Conservation (phyloP, 1,140 invertebrate species). For the Bombus huntii region DNA sequence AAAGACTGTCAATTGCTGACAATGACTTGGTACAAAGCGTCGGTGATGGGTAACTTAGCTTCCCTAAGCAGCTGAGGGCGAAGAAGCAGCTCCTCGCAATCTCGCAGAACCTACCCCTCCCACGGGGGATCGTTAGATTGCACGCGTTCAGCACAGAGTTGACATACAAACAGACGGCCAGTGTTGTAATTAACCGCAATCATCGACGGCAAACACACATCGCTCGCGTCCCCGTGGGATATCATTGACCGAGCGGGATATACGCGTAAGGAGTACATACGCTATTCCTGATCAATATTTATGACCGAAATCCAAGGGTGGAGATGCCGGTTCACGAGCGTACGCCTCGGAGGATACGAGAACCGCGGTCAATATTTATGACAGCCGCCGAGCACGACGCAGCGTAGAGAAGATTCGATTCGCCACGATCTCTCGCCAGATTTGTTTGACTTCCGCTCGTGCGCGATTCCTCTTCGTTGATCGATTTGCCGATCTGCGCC, state of each 20-base stretch:
- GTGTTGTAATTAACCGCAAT: constrained; percentile 74
- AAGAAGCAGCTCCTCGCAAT: constrained; percentile 48
- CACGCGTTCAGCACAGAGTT: constrained; percentile 48
- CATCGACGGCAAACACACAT: constrained; percentile 70
- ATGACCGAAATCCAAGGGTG: constrained; percentile 68
- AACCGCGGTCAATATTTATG: constrained; percentile 69
- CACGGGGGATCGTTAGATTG: constrained; percentile 67
- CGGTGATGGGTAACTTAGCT: neutral
- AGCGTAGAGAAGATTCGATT: neutral
- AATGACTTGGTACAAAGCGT: neutral
- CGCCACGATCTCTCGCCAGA: neutral
- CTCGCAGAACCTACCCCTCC: constrained; percentile 39
- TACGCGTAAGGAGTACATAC: constrained; percentile 48
- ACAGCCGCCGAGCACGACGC: constrained; percentile 20
- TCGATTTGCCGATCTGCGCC: neutral
- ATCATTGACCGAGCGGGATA: constrained; percentile 59
- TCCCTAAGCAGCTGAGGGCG: constrained; percentile 5
- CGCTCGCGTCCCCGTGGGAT: constrained; percentile 58
- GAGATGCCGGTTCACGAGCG: constrained; percentile 48
- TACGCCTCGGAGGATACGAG: constrained; percentile 51
- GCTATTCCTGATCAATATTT: constrained; percentile 65
- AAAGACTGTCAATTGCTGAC: neutral
- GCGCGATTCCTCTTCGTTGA: neutral
- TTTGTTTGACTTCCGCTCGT: constrained; percentile 3
- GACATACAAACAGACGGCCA: constrained; percentile 70